Base-by-base conservation (phyloP, 2,888 invertebrate species). In the Yponomeuta malinellus region DNA sequence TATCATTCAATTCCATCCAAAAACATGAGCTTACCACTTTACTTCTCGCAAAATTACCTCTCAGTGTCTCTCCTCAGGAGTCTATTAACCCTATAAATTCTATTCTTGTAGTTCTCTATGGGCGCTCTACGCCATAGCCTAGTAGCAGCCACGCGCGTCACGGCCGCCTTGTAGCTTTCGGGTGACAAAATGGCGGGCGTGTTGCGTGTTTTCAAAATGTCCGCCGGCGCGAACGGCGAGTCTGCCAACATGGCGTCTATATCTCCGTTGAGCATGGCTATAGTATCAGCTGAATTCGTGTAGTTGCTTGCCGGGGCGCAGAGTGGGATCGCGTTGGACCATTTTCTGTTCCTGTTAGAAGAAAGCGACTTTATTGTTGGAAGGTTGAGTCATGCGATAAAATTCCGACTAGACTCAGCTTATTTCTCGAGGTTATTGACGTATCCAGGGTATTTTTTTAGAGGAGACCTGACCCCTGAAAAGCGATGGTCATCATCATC, bases 321-420 rank as follows among this genome's bases (percentile, higher is more conserved):
- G 8, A 95, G 95, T 0, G 97, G 97, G 74, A 97, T 96, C 1
- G 96, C 95, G 79, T 95, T 96, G 0, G 96, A 96, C 97, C 97
- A 97, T 89, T 96, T 96, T 74, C 97, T 96, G 83, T 95, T 96
- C 78, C 95, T 95, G 83, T 71, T 71, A 63, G 64, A 64, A 59
- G 59, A 71, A 67, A 71, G 5, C n/a, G 10, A 8, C 1, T 12
- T 12, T 59, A 52, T 59, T 12, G 12, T 59, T 59, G 2, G 52
- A 15, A 15, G 52, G 4, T 15, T 43, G 43, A 43, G 1, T 43
- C 8, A 1, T 1, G 43, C 43, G 9, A 8, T 6, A 43, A 43
- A 6, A 43, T 43, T 43, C 43, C 4, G 9, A 3, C 9, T 43
- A 43, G 8, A 5, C 37, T 37, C 37, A 4, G 37, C 43, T 8